Percentiles rank a stretch among this genome's conserved stretches.
Conservation (phyloP, 2,797 vertebrate genomes). For the Acipenser transmontanus region DNA sequence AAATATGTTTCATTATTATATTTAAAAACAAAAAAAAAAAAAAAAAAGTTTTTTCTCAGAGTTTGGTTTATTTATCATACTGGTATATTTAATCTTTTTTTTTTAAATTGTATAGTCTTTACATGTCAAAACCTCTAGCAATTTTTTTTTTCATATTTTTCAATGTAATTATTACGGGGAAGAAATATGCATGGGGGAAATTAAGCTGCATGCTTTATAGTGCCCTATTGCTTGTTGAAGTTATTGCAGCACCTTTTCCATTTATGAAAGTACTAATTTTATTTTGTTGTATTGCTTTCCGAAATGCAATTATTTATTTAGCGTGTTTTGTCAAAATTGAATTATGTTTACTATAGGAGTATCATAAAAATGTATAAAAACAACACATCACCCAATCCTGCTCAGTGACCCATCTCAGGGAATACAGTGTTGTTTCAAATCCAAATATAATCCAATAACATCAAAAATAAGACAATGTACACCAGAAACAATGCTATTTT, state of each 20-base stretch:
- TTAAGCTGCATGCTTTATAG: slow-evolving; percentile 70
- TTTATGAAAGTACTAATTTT: slow-evolving; percentile 92
- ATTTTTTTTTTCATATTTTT: no score
- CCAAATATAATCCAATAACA: slow-evolving; percentile 64
- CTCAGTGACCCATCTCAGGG: slow-evolving; percentile 58
- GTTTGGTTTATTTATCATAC: slow-evolving; percentile 45
- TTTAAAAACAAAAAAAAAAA: no score
- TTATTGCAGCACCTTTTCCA: slow-evolving; percentile 87
- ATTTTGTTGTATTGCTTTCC: slow-evolving; percentile 97
- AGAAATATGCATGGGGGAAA: slow-evolving; percentile 49
- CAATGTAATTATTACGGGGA: no score
- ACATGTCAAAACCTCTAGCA: slow-evolving; percentile 23
- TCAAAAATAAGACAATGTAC: slow-evolving; percentile 65
- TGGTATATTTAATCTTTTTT: slow-evolving; percentile 73
- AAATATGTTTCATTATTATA: no score
- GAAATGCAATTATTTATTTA: slow-evolving; percentile 96
- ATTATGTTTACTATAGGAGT: slow-evolving; percentile 84
- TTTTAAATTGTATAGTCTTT: slow-evolving; percentile 69
- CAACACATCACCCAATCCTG: slow-evolving; percentile 60
- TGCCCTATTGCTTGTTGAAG: slow-evolving; percentile 72
- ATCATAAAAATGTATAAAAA: slow-evolving; percentile 81
- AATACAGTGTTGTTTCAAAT: slow-evolving; percentile 61
- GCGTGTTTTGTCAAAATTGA: slow-evolving; percentile 78
- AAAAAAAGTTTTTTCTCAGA: slow-evolving; percentile 5
- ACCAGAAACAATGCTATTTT: slow-evolving; percentile 62